Evolutionary conservation across 2,113 vertebrate species (phyloP), one percentile per base, ranked within the genome.

Genomic region (Calyptomena viridis): DNA sequence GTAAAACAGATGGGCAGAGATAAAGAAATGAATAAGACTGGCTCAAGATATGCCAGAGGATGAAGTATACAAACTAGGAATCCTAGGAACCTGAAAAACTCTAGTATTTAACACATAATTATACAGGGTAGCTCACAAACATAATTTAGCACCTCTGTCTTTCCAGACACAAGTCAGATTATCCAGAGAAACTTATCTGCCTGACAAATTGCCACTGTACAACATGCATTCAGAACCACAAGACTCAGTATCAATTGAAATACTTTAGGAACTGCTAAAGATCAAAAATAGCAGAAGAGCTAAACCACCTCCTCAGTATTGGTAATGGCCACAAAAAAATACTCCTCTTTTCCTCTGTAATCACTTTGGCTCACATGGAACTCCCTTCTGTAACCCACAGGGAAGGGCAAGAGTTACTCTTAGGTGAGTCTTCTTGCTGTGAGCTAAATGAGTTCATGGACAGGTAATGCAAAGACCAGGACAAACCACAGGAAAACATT

Each of bases 361-460:
- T 28, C 21, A 17, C 44, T 85, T 2, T 2, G 23, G 24, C 31
- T 60, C 24, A 67, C 44, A 20, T 2, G 7, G 39, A 90, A 52
- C 53, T 85, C 35, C 49, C 9, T 20, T 22, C 14, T 33, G 20
- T 9, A 74, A 67, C 14, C 14, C 50, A 17, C 3, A 35, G 6
- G 6, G 9, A 28, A 58, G 9, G 2, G 2, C n/a, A n/a, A n/a
- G 28, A 75, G 21, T 24, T 42, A 37, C 9, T 55, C 66, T 47
- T 6, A 21, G 14, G 7, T 0, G 0, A 82, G 14, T 52, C 25
- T 30, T 37, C 52, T n/a, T 58, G 40, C 25, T 47, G 3, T 11
- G 44, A 86, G 46, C 53, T 58, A 8, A 4, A 53, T 22, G 37
- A 64, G 30, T 56, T 55, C 66, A 59, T 14, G 59, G 33, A 50